A percentile compares a stretch with the other conserved stretches of the same genome.
Evolutionary conservation across 2,797 vertebrate genomes (phyloP).

Genomic region (Leuciscus waleckii): DNA sequence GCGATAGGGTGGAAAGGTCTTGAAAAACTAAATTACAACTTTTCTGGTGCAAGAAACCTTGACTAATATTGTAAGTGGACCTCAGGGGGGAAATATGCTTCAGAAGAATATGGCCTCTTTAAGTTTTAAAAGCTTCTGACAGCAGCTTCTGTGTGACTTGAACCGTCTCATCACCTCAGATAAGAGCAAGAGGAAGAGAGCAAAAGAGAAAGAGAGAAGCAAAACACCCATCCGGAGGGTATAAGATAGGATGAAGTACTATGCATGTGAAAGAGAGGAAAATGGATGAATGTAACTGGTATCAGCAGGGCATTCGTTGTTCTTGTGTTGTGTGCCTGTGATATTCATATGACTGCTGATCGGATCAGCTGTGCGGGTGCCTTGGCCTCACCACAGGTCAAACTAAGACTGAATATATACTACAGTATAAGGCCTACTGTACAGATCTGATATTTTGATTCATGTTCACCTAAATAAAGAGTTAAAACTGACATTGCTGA

Average conservation of each 20-base stretch:
- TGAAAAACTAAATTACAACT: neutral
- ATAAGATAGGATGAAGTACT: constrained; percentile 4
- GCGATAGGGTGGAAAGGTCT: neutral
- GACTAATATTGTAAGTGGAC: constrained; percentile 18
- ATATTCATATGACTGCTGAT: constrained; percentile 22
- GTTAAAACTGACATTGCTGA: neutral
- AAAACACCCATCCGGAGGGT: constrained; percentile 5
- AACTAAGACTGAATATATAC: neutral
- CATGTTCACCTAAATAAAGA: neutral
- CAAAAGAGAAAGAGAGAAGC: neutral
- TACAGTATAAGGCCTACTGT: neutral
- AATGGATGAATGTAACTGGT: neutral
- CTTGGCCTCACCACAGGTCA: neutral
- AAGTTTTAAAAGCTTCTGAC: constrained; percentile 20
- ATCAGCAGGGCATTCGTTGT: neutral
- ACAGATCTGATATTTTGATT: neutral
- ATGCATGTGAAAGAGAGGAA: constrained; percentile 6
- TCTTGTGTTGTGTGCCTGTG: neutral
- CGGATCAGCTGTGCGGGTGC: neutral
- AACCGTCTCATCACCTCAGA: constrained; percentile 15
- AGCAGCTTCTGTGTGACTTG: constrained; percentile 23
- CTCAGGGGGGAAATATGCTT: constrained; percentile 6
- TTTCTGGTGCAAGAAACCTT: constrained; percentile 22
- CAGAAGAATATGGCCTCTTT: neutral
- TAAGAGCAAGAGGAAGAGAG: neutral